Base-by-base conservation (phyloP, 1,140 invertebrate species). In the Euschistus heros region DNA sequence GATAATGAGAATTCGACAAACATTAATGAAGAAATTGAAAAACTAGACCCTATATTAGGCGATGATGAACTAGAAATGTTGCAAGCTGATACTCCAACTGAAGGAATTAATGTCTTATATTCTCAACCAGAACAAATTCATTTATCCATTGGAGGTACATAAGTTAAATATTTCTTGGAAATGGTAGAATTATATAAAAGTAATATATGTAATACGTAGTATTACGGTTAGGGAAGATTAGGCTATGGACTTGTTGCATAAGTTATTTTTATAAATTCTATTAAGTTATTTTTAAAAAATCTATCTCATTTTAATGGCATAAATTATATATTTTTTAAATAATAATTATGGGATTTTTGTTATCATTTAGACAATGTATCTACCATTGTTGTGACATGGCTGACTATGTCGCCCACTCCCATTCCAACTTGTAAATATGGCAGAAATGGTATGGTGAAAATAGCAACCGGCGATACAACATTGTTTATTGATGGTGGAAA, bases 301-400 rank as follows among this genome's bases (percentile, higher is more conserved):
- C n/a, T n/a, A n/a, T n/a, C n/a, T n/a, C n/a, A n/a, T n/a, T n/a
- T n/a, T n/a, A n/a, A n/a, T n/a, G n/a, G n/a, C n/a, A n/a, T n/a
- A n/a, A n/a, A n/a, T 47, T 55, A 22, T 14, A 20, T 52, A 22
- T 24, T 64, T 52, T 52, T 14, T 3, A 62, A 44, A 18, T 2
- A 27, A 33, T 26, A 5, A 62, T 62, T 62, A 37, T 44, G 6
- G 44, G 5, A 37, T 62, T 59, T 47, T 26, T 60, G 10, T 66
- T 55, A 68, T 69, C 50, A 67, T 70, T 68, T 72, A 86, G 86
- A 84, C 68, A 77, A 78, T 68, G 78, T 83, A 22, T 80, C 77
- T 68, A 81, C 91, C 68, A 88, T 92, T 75, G 80, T 91, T 50
- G 85, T 96, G 20, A 96, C 92, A 64, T 97, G 94, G 94, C 87